phyloP scores from a whole-genome alignment of 2,113 vertebrate species.

The Scopus umbretta region DNA sequence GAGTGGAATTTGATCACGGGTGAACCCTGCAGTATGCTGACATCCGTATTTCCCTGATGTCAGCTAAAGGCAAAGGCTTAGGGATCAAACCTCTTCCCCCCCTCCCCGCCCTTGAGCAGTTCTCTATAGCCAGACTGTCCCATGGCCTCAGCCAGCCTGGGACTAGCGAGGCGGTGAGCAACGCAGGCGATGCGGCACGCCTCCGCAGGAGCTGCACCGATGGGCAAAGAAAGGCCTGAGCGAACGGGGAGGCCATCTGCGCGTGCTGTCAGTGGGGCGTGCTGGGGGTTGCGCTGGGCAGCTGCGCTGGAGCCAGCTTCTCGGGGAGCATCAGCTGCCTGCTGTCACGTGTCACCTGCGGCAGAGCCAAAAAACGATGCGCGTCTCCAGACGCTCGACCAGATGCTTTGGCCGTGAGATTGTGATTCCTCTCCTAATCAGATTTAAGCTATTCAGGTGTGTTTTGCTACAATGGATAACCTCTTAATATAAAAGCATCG shows the following conservation, averaged over 20 bases:
- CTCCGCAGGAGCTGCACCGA: neutral
- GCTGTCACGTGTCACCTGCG: accelerated
- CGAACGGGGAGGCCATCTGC: neutral
- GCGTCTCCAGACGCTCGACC: neutral
- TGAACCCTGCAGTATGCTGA: accelerated
- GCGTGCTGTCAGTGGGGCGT: neutral
- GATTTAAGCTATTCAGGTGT: neutral
- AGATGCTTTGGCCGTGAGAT: neutral
- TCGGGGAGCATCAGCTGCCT: neutral
- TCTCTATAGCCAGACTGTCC: neutral
- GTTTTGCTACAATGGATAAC: neutral
- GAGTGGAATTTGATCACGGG: neutral
- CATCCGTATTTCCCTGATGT: neutral
- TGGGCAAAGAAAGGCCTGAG: too few relatives aligned
- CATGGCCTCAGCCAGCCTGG: neutral
- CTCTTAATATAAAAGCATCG: neutral
- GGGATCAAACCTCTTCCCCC: neutral
- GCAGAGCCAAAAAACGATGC: neutral
- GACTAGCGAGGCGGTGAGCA: neutral
- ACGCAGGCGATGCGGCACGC: too few relatives aligned
- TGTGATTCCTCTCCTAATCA: neutral
- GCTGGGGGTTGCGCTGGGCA: neutral
- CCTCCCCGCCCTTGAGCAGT: too few relatives aligned
- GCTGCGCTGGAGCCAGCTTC: accelerated
- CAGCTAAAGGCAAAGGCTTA: neutral